Conservation (phyloP, 2,113 vertebrate genomes). For the Brachypodius melanocephalos region DNA sequence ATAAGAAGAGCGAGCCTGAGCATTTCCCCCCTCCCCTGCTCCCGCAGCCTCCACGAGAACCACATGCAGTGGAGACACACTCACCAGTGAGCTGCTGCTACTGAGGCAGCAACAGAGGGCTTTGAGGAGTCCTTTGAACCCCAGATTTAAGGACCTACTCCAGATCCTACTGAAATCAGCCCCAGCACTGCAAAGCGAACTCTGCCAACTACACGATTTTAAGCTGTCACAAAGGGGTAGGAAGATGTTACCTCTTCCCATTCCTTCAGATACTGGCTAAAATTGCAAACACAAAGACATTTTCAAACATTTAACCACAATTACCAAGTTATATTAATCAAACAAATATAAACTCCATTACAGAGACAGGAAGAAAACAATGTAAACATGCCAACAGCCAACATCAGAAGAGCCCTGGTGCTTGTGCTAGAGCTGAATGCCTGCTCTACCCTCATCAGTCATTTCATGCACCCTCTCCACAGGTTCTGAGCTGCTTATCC, state of each 20-base stretch:
- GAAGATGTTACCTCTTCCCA: background rate
- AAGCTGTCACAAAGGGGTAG: fast-evolving
- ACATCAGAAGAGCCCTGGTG: background rate
- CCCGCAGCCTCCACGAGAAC: fast-evolving
- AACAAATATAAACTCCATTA: background rate
- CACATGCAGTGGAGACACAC: fast-evolving
- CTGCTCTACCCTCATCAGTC: background rate
- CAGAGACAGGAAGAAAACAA: background rate
- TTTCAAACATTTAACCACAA: background rate
- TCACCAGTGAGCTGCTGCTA: background rate
- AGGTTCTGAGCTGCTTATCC: background rate
- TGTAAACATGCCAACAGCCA: background rate
- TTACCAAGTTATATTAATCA: background rate
- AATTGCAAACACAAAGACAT: background rate
- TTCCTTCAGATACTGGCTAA: background rate
- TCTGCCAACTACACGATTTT: background rate
- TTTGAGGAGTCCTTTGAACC: background rate
- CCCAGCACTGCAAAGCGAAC: background rate
- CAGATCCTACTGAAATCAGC: background rate
- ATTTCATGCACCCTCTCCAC: background rate
- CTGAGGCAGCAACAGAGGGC: background rate
- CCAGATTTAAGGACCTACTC: background rate
- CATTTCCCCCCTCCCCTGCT: background rate
- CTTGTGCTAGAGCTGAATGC: background rate
- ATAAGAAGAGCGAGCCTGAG: background rate